Percentiles rank a stretch among this genome's conserved stretches.
Evolutionary conservation across 2,888 invertebrate species (phyloP).

Genomic region (Nephrotoma appendiculata): DNA sequence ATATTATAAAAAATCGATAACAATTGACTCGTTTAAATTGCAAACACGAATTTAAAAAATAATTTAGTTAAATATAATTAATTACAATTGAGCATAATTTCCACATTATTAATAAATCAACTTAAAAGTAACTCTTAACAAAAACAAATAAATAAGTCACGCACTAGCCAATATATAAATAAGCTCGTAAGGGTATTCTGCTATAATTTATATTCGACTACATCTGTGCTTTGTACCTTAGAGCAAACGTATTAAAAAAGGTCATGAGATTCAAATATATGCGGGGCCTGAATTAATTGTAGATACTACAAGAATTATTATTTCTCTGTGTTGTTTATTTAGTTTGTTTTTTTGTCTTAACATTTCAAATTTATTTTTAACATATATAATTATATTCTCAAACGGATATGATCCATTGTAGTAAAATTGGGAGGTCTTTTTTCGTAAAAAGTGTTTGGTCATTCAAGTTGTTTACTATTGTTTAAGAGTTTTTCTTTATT

Average conservation of each 20-base stretch:
- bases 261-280: not conserved
- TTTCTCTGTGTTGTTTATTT: not conserved
- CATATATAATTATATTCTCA: not conserved
- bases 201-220: not conserved
- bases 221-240: not conserved
- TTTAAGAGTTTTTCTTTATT: no score
- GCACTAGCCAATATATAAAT: not conserved
- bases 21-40: no score
- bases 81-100: not conserved
- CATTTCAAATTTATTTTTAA: not conserved
- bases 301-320: not conserved
- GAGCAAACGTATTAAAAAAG: not conserved
- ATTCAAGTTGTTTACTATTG: not conserved
- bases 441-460: not conserved
- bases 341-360: not conserved
- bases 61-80: not conserved
- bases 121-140: not conserved
- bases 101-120: not conserved
- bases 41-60: not conserved
- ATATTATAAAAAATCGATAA: no score
- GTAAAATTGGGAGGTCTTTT: not conserved
- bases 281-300: not conserved
- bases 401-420: not conserved
- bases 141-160: not conserved
- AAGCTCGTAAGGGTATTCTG: not conserved